Base-by-base conservation (phyloP, 2,113 vertebrate species). In the Coptodon rendalli region DNA sequence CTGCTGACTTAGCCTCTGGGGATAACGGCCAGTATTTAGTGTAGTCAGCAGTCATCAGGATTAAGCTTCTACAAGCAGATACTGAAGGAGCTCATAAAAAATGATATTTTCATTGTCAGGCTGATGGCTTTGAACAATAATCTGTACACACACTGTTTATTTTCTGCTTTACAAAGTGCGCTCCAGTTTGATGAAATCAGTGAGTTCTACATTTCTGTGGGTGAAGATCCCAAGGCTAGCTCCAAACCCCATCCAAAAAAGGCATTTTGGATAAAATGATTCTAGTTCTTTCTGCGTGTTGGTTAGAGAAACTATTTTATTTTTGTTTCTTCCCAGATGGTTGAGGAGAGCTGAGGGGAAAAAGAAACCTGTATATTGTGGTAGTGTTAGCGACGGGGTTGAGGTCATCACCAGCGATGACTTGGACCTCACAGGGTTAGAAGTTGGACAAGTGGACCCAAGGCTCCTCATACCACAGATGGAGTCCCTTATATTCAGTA, bases 151-250 rank as follows among this genome's bases (percentile, higher is more conserved):
- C 40, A 7, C 13, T 1, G 6, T 24, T 45, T 73, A 24, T 16
- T 43, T 71, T 40, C 38, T 43, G n/a, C 13, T 71, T 71, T 16
- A 24, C 63, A 43, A 40, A 43, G 36, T 22, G 13, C 5, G 40
- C 22, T 71, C 22, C 12, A 40, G 5, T 6, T 0, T 71, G 36
- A 71, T 71, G 13, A 14, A 1, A 4, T 6, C 68, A 5, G 68
- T 7, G 68, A 73, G 38, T 16, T 71, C 3, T 0, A 16, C n/a
- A 1, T 71, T 16, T 16, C 0, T 9, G 22, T 6, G 5, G 38
- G 22, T 45, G 22, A 73, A 45, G 13, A 73, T 24, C 22, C 0
- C 63, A 68, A 9, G 0, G n/a, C 66, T 24, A 9, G 38, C 38
- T 27, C 68, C 8, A 73, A 27, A 36, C 59, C 3, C 2, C 9